Base-by-base conservation (phyloP, 1,140 invertebrate species). In the Temnothorax longispinosus region DNA sequence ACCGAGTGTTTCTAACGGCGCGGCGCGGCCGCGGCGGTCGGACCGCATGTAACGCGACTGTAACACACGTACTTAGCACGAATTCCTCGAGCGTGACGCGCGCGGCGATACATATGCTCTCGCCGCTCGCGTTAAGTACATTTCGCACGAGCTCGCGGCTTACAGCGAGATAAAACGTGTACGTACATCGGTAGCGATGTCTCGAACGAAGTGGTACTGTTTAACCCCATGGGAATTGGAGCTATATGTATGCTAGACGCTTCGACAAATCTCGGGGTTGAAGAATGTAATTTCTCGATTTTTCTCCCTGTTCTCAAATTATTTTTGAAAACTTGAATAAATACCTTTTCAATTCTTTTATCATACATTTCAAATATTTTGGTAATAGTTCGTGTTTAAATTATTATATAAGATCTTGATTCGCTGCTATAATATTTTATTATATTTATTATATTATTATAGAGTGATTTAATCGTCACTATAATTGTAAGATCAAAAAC, bases 41-140 rank as follows among this genome's bases (percentile, higher is more conserved):
- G 77, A 87, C 32, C 64, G 27, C 27, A 52, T 85, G 78, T 90
- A 88, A 90, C 77, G 54, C 69, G 80, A 75, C 89, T 90, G 32
- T 81, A 80, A 87, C 86, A 65, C 54, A n/a, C 35, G 67, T 78
- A 71, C 60, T 84, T 62, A 21, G 67, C 18, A 58, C 7, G 64
- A 87, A 88, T 90, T 90, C 76, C 13, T 88, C 71, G 71, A 90
- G 89, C 81, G 81, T 86, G 89, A 90, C 86, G 62, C 18, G 71
- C 35, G 21, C 78, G n/a, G 18, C 47, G 58, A 35, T 74, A 86
- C 52, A 74, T 32, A 84, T 44, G 47, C 27, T 56, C 8, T 27
- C 47, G 4, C 15, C 50, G 32, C n/a, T 27, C 15, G 27, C 27
- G 47, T 77, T 78, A 74, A 84, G 27, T 60, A 75, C 41, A 15